phyloP scores from a whole-genome alignment of 2,888 invertebrate species.

The Sinotaia quadrata region DNA sequence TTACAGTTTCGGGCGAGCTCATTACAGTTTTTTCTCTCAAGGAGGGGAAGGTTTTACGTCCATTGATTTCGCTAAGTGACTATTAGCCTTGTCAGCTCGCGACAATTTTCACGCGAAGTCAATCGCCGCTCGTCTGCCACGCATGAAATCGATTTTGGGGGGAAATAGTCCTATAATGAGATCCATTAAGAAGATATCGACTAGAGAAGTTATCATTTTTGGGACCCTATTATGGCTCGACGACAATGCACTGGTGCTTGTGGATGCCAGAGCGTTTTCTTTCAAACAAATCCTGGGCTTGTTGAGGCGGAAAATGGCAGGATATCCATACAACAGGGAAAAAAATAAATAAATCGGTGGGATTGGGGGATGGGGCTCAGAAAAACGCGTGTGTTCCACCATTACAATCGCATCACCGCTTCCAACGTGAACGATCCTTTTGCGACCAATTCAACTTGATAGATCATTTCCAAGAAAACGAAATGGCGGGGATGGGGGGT shows the following conservation, averaged over 20 bases:
- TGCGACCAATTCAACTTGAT: slow-evolving; percentile 8
- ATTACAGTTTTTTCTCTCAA: slow-evolving; percentile 27
- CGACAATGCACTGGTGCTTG: slow-evolving; percentile 27
- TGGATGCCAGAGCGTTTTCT: slow-evolving; percentile 37
- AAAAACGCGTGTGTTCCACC: not conserved
- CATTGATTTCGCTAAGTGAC: slow-evolving; percentile 46
- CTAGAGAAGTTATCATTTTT: slow-evolving; percentile 41
- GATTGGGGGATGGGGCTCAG: not conserved
- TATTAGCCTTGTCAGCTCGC: slow-evolving; percentile 43
- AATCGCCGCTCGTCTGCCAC: slow-evolving; percentile 32
- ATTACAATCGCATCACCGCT: slow-evolving; percentile 7
- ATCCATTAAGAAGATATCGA: slow-evolving; percentile 42
- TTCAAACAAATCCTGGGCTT: slow-evolving; percentile 37
- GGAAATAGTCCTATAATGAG: slow-evolving; percentile 43
- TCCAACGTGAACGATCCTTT: slow-evolving; percentile 22
- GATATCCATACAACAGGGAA: not conserved
- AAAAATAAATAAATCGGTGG: no score
- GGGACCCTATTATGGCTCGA: slow-evolving; percentile 17
- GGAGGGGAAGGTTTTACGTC: slow-evolving; percentile 40
- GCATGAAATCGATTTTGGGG: slow-evolving; percentile 44
- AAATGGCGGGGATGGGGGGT: not conserved
- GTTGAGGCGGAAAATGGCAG: slow-evolving; percentile 13
- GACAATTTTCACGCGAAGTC: slow-evolving; percentile 44
- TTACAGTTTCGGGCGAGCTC: slow-evolving; percentile 16
- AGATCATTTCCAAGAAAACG: slow-evolving; percentile 6